These are phyloP conservation scores for Calcarius lapponicus DNA, from an alignment of 2,797 vertebrate species.

Conservation along the genomic window DNA sequence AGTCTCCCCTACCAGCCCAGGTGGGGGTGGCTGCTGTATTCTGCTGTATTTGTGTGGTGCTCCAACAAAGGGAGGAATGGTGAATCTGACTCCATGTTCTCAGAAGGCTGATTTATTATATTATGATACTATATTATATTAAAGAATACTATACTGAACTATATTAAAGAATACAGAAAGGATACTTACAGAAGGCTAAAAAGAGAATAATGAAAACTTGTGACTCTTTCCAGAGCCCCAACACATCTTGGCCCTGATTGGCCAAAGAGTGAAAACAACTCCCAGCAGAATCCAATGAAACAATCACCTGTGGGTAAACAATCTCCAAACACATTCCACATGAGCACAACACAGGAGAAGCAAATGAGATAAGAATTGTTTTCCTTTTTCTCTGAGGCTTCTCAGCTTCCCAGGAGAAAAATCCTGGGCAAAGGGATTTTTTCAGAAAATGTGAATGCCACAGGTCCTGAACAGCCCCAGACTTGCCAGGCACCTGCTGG, in stretches of 20 bases:
- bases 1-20: neutral
- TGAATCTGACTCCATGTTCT: neutral
- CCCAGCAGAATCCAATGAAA: neutral
- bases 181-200: neutral
- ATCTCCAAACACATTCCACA: neutral
- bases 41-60: neutral
- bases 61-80: neutral
- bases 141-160: neutral
- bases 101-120: neutral
- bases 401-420: neutral
- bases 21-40: neutral
- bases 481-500: neutral
- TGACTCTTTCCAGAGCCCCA: fast-evolving
- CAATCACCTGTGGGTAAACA: neutral
- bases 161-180: neutral
- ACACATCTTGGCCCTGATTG: neutral
- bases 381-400: neutral
- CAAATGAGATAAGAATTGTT: neutral
- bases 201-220: neutral
- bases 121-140: neutral
- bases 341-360: neutral
- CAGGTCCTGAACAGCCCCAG: neutral
- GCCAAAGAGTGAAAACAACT: neutral
- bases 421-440: neutral
- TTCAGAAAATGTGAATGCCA: neutral